phyloP scores from a whole-genome alignment of 2,888 invertebrate genomes.

The Stenoptilia bipunctidactyla region DNA sequence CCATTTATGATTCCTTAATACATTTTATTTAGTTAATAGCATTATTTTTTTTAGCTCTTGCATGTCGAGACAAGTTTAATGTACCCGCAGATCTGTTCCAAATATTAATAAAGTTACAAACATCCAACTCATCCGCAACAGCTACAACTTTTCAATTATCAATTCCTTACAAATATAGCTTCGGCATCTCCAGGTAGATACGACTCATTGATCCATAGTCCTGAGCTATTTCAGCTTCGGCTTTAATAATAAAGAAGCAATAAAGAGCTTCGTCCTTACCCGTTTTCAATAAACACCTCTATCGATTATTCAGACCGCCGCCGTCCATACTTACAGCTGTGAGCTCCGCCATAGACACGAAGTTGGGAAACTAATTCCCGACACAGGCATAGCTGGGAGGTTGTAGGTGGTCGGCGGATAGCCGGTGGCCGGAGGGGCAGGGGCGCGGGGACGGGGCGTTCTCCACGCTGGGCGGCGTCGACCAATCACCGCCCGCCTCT shows the following conservation, averaged over 20 bases:
- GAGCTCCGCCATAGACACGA: slow-evolving; percentile 67
- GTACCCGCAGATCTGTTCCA: too few relatives aligned
- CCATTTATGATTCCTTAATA: too few relatives aligned
- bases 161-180: too few relatives aligned
- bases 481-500: slow-evolving; percentile 61
- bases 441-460: slow-evolving; percentile 42
- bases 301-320: slow-evolving; percentile 65
- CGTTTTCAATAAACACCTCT: slow-evolving; percentile 72
- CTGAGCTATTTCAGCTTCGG: slow-evolving; percentile 26
- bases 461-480: slow-evolving; percentile 60
- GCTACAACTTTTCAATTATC: too few relatives aligned
- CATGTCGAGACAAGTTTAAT: too few relatives aligned
- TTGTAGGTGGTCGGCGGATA: neutral
- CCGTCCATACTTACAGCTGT: slow-evolving; percentile 67
- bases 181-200: too few relatives aligned
- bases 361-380: slow-evolving; percentile 71
- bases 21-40: too few relatives aligned
- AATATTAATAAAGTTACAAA: too few relatives aligned
- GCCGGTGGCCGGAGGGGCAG: slow-evolving; percentile 22
- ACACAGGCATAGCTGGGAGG: slow-evolving; percentile 63
- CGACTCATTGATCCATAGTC: slow-evolving; percentile 4
- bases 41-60: too few relatives aligned
- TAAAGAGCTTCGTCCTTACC: slow-evolving; percentile 65
- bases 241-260: slow-evolving; percentile 67
- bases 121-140: neutral